phyloP scores from a whole-genome alignment of 2,888 invertebrate species.

The Melanophora roralis region DNA sequence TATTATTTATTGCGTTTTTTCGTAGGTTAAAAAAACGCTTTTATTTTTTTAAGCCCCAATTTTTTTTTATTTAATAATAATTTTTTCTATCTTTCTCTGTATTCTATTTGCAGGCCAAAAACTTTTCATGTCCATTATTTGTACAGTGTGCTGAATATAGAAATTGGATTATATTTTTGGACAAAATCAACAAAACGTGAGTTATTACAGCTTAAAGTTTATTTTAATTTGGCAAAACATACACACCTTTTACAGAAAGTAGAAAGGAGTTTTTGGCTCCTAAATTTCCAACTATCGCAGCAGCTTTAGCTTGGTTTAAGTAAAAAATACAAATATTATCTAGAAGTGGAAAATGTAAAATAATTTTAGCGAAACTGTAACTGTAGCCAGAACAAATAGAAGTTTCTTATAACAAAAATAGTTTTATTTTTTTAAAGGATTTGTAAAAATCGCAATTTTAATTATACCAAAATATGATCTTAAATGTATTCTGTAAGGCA shows the following conservation, averaged over 20 bases:
- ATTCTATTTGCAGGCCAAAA: slow-evolving; percentile 29
- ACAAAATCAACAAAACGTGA: slow-evolving; percentile 44
- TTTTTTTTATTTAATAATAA: slow-evolving; percentile 34
- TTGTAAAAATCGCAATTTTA: too few species aligned
- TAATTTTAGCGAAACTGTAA: too few species aligned
- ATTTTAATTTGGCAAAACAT: not conserved
- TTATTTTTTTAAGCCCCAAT: not conserved
- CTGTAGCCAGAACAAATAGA: too few species aligned
- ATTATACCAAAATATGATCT: too few species aligned
- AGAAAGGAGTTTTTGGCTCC: not conserved
- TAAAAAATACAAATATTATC: too few species aligned
- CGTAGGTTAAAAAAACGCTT: slow-evolving; percentile 39
- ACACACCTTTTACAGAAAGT: not conserved
- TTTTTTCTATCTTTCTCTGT: slow-evolving; percentile 6
- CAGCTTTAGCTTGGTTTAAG: too few species aligned
- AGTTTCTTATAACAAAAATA: too few species aligned
- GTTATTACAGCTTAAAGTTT: slow-evolving; percentile 43
- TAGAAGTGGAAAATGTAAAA: not conserved
- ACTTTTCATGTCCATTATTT: slow-evolving; percentile 13
- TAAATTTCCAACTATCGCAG: too few species aligned
- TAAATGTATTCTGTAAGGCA: too few species aligned
- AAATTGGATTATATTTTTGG: slow-evolving; percentile 13
- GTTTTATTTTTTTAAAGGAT: too few species aligned
- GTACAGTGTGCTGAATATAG: not conserved
- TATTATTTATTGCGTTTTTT: slow-evolving; percentile 21